These are phyloP conservation scores for Dicycla oo DNA, from an alignment of 2,888 invertebrate species.

Conservation along the genomic window DNA sequence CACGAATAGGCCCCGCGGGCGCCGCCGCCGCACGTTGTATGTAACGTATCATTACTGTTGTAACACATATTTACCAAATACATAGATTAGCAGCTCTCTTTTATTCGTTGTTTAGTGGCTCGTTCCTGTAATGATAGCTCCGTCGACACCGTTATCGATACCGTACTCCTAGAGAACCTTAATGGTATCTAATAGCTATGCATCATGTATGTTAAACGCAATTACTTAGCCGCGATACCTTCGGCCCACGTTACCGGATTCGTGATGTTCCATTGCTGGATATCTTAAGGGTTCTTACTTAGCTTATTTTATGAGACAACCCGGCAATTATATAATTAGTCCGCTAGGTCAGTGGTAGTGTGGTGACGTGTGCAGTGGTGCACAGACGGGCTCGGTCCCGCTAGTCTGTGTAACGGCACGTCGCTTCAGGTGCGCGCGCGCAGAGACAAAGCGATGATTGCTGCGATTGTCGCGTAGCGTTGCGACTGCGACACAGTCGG, in stretches of 20 bases:
- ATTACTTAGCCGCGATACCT: conserved; percentile 16
- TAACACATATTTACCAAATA: background rate
- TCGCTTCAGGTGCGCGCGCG: conserved; percentile 45
- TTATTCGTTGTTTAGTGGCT: background rate
- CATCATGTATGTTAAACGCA: conserved; percentile 57
- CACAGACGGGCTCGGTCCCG: conserved; percentile 43
- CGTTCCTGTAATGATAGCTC: conserved; percentile 32
- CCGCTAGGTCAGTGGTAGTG: background rate
- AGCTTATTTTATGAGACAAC: no score
- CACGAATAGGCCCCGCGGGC: no score
- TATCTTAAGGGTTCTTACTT: background rate
- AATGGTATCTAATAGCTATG: conserved; percentile 57
- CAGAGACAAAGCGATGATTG: conserved; percentile 41
- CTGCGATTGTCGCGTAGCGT: conserved; percentile 50
- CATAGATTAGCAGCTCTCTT: conserved; percentile 11
- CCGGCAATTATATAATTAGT: conserved; percentile 25
- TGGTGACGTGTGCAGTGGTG: conserved; percentile 4
- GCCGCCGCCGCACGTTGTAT: background rate
- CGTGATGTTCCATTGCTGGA: conserved; percentile 4
- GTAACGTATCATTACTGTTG: conserved; percentile 32
- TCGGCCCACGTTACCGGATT: background rate
- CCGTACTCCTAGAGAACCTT: conserved; percentile 64
- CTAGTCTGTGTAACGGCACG: conserved; percentile 52
- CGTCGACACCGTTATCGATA: conserved; percentile 67
- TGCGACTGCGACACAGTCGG: conserved; percentile 45